Evolutionary conservation across 2,113 vertebrate species (phyloP), one percentile per base, ranked within the genome.

Genomic region (Chascanopsetta lugubris): DNA sequence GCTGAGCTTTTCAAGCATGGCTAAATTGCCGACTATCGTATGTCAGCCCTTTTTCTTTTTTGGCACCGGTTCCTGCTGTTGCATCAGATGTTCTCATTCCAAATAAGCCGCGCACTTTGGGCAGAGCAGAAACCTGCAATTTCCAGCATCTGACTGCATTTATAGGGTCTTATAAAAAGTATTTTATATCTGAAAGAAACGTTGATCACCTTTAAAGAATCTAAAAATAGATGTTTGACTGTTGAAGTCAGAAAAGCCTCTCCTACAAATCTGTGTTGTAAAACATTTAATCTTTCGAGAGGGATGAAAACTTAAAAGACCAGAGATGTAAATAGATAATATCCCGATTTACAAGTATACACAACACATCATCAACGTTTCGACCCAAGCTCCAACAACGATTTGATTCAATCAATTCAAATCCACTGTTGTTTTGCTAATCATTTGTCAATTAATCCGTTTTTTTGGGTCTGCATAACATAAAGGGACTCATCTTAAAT

Each of bases 231-330:
- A 4, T 30, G 58, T 43, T 34, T 45, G 27, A 56, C 15, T 48
- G 15, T 64, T 27, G n/a, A 59, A 45, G 8, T 42, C 8, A 20
- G 43, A 42, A 64, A 18, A 22, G n/a, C 27, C 6, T 47, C 40
- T 8, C 26, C 8, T 50, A 43, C 25, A 2, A 48, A 47, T 7
- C 40, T 1, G 21, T 60, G 8, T 24, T 58, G 12, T 36, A 25
- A 68, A 47, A 32, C 25, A 15, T 45, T 46, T 6, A 9, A 26
- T 9, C 4, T 36, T n/a, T 27, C 27, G 27, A 60, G 32, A 0
- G 11, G 10, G 11, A 7, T 3, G 17, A 46, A 48, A 25, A 36
- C 34, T 13, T 2, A 4, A 1, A 36, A 36, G 29, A 20, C 26
- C n/a, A 24, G 36, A 42, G 24, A 11, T 17, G 22, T 8, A 60